Evolutionary conservation across 2,113 vertebrate genomes (phyloP).

Genomic region (Gymnarchus niloticus): DNA sequence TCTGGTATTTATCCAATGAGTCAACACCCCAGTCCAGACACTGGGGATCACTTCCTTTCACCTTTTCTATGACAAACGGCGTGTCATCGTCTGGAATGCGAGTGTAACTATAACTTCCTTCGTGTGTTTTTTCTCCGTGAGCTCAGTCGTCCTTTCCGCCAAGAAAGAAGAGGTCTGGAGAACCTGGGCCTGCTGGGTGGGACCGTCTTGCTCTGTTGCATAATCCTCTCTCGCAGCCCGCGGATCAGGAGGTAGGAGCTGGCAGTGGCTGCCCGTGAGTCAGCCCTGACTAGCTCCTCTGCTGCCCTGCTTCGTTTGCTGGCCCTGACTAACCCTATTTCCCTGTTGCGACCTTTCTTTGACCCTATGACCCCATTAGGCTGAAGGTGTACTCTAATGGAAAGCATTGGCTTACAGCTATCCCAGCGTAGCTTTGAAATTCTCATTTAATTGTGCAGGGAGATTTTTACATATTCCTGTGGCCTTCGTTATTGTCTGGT

Average conservation of each 20-base stretch:
- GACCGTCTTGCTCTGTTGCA: not conserved
- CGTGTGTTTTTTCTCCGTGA: not conserved
- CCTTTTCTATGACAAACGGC: not conserved
- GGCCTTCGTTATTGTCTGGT: not conserved
- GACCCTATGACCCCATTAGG: not conserved
- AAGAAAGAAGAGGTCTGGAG: not conserved
- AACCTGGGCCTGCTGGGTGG: not conserved
- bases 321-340: not conserved
- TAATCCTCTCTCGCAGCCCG: conserved; percentile 4
- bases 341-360: not conserved
- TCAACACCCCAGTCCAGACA: not conserved
- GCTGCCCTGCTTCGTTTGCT: not conserved
- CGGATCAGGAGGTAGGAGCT: not conserved
- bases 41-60: not conserved
- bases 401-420: not conserved
- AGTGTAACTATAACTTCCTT: not conserved
- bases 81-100: not conserved
- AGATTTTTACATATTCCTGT: not conserved
- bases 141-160: not conserved
- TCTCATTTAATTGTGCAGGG: not conserved
- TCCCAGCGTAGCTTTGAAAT: not conserved
- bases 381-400: too few relatives aligned
- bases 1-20: not conserved
- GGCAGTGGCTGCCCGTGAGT: not conserved
- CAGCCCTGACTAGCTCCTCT: not conserved